Evolutionary conservation across 2,797 vertebrate genomes (phyloP), one percentile per base, ranked within the genome.

Genomic region (Bradypodion pumilum): DNA sequence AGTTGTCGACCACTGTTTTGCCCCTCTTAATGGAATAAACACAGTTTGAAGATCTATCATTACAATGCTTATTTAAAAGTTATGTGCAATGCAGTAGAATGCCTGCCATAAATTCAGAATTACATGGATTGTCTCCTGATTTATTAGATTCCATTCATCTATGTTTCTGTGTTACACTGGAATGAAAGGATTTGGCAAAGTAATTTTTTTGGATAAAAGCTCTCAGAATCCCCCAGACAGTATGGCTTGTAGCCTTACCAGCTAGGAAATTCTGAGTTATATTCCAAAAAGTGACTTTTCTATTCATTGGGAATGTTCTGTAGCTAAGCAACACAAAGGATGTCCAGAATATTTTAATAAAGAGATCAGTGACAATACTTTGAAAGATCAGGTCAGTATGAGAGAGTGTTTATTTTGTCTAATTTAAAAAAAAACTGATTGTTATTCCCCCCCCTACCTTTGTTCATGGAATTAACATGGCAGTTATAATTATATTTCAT

Each of bases 41-140:
- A 83, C 76, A 40, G 7, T 4, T 66, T 66, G 80, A 81, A 89
- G 87, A 80, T 88, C 84, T 40, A 40, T 59, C 77, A 63, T 29
- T 74, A 80, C 70, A 66, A 13, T 74, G 42, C 10, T 35, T 63
- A 2, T 21, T 74, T 63, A 84, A 82, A 89, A 56, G 32, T 25
- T 80, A 66, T 78, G 63, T 68, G n/a, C 59, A 42, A 1, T 4
- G 0, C 82, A 65, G 79, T 40, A 4, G n/a, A 2, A 4, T 12
- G 4, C 70, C 77, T 80, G 25, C 65, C 46, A 88, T 77, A 76
- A 44, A 19, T 0, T 0, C 69, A 52, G 74, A 81, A 78, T 87
- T 83, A 63, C 65, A 27, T 16, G 40, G 66, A 73, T 23, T 82
- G 37, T 49, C 27, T 0, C 44, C 40, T 83, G 59, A 0, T 62